Evolutionary conservation across 2,888 invertebrate species (phyloP), one percentile per base, ranked within the genome.

Genomic region (Megamerina dolium): DNA sequence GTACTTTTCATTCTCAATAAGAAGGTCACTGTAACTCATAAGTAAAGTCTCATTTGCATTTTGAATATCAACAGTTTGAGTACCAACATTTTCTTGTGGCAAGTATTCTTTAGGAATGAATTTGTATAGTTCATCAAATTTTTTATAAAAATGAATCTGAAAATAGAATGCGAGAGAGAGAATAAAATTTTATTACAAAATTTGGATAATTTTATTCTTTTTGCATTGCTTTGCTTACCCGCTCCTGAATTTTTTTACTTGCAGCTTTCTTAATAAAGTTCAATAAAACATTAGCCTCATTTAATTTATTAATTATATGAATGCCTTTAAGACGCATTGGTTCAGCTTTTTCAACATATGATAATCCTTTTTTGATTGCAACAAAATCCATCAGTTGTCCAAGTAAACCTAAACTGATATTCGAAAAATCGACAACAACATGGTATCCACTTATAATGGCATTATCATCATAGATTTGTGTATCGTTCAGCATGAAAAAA

Each of bases 61-160:
- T n/a, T n/a, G n/a, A n/a, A n/a, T n/a, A n/a, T n/a, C n/a, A n/a
- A n/a, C n/a, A 57, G 4, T 43, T 59, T n/a, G n/a, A n/a, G n/a
- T n/a, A 1, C 84, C 84, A 0, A 83, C 84, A 9, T 73, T 73
- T 17, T 85, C 82, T 37, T 77, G 76, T 0, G 84, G 83, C 32
- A 85, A 61, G 23, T 77, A 68, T 6, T 77, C 73, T 46, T 74
- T 66, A 0, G 81, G 76, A 4, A 85, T 64, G 45, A 66, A 56
- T 51, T 79, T 70, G 53, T 77, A 77, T 40, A 84, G 63, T 19
- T 74, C 74, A 2, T 79, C 77, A 41, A 75, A 70, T 53, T 76
- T 61, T 51, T 73, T 74, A 50, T 81, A 78, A 13, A 80, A 70
- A 63, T 66, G 73, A 19, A 81, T 53, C 77, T 79, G 60, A 34